Conservation (phyloP, 2,888 invertebrate species). For the Phortica okadai region DNA sequence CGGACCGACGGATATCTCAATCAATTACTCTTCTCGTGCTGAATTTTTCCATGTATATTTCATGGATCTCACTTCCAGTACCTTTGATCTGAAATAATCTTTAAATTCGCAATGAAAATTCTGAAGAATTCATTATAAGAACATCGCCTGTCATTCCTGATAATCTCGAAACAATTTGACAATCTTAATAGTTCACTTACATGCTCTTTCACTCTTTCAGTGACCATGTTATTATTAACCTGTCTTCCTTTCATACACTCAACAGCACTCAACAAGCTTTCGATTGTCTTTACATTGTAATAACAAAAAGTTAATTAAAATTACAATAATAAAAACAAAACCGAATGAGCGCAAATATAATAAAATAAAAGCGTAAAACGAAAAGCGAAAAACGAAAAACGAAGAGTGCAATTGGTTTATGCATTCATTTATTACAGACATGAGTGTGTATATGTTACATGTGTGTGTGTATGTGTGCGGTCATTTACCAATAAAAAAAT, state of each 20-base stretch:
- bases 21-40: too few species aligned
- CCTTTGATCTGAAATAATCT: too few species aligned
- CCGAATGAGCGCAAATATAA: slow-evolving; percentile 3
- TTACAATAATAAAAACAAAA: slow-evolving; percentile 17
- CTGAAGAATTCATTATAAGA: too few species aligned
- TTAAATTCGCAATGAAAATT: too few species aligned
- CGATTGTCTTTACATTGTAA: neutral
- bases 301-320: slow-evolving; percentile 26
- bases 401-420: slow-evolving; percentile 12
- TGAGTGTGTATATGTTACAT: neutral
- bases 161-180: too few species aligned
- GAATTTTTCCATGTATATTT: too few species aligned
- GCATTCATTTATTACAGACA: neutral
- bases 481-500: neutral
- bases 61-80: too few species aligned
- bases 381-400: neutral
- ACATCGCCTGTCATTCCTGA: too few species aligned
- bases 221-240: too few species aligned
- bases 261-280: neutral
- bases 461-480: neutral
- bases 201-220: too few species aligned
- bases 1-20: too few species aligned
- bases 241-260: neutral
- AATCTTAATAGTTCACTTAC: too few species aligned
- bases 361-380: slow-evolving; percentile 17